Percentiles rank a stretch among this genome's conserved stretches.
Conservation (phyloP, 1,140 invertebrate species). For the Nasonia giraulti region DNA sequence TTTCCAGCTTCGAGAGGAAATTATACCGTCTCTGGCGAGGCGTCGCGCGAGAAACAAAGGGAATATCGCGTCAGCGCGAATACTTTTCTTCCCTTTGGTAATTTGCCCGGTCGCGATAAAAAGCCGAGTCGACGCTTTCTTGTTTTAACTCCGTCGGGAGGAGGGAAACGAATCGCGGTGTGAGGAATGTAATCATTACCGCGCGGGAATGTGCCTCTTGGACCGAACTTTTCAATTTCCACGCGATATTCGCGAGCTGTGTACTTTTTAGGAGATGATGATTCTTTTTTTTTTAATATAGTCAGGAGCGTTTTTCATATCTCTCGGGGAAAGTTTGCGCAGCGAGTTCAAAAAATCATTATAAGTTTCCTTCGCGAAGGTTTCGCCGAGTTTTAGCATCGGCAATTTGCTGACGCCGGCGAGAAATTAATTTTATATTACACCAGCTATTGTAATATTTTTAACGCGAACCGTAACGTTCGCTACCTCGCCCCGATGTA, state of each 20-base stretch:
- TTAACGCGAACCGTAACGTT: background rate
- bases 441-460: background rate
- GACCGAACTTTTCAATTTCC: slow-evolving; percentile 20
- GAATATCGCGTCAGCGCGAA: background rate
- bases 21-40: background rate
- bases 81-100: background rate
- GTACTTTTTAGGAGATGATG: too few species aligned
- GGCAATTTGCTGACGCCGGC: too few species aligned
- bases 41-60: background rate
- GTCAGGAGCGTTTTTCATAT: too few species aligned
- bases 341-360: too few species aligned
- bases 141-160: background rate
- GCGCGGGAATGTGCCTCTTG: background rate
- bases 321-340: too few species aligned
- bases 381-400: too few species aligned
- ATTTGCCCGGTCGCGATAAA: background rate
- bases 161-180: background rate
- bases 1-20: background rate
- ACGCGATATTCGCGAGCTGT: background rate
- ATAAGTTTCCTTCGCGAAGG: too few species aligned
- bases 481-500: too few species aligned
- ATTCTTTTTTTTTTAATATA: background rate
- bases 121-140: background rate
- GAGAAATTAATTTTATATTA: background rate
- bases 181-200: background rate